Evolutionary conservation across 2,113 vertebrate genomes (phyloP), one percentile per base, ranked within the genome.

Genomic region (Percopsis transmontana): DNA sequence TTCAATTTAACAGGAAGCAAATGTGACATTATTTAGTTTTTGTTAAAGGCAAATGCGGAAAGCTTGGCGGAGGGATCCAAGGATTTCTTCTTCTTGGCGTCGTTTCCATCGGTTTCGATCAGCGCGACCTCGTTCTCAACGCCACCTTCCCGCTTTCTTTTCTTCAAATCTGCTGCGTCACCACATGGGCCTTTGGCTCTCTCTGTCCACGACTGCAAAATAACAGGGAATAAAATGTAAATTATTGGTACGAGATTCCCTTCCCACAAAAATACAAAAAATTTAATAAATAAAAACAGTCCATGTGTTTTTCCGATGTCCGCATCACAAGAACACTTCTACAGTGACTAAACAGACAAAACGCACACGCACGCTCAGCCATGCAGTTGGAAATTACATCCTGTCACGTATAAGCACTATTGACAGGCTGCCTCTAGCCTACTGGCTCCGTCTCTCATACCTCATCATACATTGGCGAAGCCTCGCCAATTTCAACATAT

Each of bases 11-110:
- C 15, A 38, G 16, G 13, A 51, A 58, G 11, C 12, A 1, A n/a
- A 3, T 2, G 2, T 16, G 6, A 48, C 10, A 67, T 0, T 33
- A 33, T 55, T 90, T 66, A 97, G 51, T 87, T 93, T 69, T 93
- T 93, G 72, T 94, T 93, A 82, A 97, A 99, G 0, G 94, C 96
- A 82, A 99, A 99, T 0, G 93, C 89, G 1, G 95, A 93, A n/a
- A 98, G 85, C 58, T 91, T 95, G 60, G 82, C 87, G 4, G 93
- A 85, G 0, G 91, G 41, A 66, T 93, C 92, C 41, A 87, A 58
- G 18, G 89, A 44, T 58, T 93, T 95, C 15, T 90, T 74, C 84
- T 94, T 98, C 84, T 95, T 98, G 48, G 92, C 68, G 1, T 52
- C 59, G 12, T 77, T 91, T 13, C 84, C 85, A 27, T 93, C 90